These are phyloP conservation scores for Athene noctua DNA, from an alignment of 2,113 vertebrate species.

Conservation along the genomic window DNA sequence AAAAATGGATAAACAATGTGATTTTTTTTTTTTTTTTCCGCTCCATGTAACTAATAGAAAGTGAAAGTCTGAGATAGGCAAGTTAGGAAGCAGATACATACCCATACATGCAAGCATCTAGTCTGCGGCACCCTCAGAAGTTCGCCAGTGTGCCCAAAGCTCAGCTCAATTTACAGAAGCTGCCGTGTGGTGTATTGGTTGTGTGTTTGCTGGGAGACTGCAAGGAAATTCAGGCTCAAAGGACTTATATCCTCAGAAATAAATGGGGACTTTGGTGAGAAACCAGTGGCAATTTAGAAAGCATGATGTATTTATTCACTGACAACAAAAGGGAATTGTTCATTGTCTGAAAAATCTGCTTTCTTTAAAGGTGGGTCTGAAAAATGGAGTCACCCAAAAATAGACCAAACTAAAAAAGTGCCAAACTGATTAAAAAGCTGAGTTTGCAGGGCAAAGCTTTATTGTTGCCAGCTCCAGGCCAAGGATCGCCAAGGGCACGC, in stretches of 20 bases:
- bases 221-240: background rate
- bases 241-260: background rate
- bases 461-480: rapidly evolving
- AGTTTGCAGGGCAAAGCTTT: background rate
- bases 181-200: background rate
- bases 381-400: background rate
- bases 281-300: background rate
- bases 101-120: rapidly evolving
- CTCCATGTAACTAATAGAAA: too few species aligned
- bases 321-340: background rate
- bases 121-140: background rate
- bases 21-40: background rate
- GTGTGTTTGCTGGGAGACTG: background rate
- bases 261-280: background rate
- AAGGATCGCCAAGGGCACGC: background rate
- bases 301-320: background rate
- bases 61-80: background rate
- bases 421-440: background rate
- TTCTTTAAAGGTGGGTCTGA: background rate
- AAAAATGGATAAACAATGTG: background rate
- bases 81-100: background rate
- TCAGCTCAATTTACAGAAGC: background rate
- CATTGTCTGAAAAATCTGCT: background rate
- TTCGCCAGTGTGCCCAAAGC: background rate
- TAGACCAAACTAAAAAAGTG: background rate